A percentile compares a stretch with the other conserved stretches of the same genome.
Conservation (phyloP, 2,113 vertebrate species). For the Nyctibius bracteatus region DNA sequence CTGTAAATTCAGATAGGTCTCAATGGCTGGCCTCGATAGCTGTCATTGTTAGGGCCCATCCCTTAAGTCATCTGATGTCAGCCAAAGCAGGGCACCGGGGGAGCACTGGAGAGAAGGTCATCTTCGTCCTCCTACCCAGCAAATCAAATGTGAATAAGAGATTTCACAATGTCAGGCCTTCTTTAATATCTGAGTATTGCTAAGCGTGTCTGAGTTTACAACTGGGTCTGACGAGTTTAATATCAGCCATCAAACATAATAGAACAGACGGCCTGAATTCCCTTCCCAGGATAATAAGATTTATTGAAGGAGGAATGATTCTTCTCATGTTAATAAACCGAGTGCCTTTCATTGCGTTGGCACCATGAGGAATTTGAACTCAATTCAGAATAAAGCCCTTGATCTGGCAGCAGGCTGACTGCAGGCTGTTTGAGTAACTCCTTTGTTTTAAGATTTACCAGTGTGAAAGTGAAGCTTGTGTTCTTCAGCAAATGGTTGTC, state of each 20-base stretch:
- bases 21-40: accelerated
- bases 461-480: background rate
- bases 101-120: background rate
- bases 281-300: background rate
- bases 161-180: background rate
- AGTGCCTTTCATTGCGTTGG: background rate
- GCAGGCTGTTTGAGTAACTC: background rate
- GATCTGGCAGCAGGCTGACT: background rate
- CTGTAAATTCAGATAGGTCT: background rate
- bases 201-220: background rate
- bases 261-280: background rate
- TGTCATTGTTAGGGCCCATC: background rate
- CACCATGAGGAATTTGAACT: background rate
- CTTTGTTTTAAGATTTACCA: background rate
- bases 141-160: background rate
- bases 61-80: background rate
- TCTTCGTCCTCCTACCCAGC: background rate
- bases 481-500: background rate
- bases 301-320: background rate
- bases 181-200: background rate
- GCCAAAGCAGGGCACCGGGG: background rate
- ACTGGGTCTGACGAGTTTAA: background rate
- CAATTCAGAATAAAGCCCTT: background rate
- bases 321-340: background rate
- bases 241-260: background rate